These are phyloP conservation scores for Celastrina argiolus DNA, from an alignment of 2,888 invertebrate species.

Conservation along the genomic window DNA sequence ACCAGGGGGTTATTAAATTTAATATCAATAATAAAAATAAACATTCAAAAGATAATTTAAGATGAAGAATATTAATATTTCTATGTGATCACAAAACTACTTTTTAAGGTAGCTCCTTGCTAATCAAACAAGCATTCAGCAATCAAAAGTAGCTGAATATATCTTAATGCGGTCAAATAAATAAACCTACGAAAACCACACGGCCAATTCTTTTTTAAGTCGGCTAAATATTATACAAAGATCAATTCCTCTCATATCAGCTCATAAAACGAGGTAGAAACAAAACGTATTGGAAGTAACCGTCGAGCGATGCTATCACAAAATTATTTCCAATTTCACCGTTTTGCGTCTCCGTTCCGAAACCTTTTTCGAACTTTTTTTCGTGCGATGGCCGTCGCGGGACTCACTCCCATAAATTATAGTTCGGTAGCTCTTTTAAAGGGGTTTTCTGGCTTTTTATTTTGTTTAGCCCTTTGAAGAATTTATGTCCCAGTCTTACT, in stretches of 20 bases:
- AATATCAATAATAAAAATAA: no score
- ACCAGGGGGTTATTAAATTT: no score
- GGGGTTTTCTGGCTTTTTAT: conserved; percentile 63
- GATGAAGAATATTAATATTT: no score
- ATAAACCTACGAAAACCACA: not conserved
- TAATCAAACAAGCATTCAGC: no score
- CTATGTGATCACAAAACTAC: no score
- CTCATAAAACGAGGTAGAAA: conserved; percentile 34
- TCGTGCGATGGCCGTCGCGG: conserved; percentile 59
- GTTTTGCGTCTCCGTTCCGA: conserved; percentile 64
- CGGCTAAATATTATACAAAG: conserved; percentile 14
- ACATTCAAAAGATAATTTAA: no score
- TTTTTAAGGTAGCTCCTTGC: no score
- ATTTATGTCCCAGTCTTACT: conserved; percentile 76
- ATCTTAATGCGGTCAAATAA: not conserved
- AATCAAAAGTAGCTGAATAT: not conserved
- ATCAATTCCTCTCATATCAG: conserved; percentile 20
- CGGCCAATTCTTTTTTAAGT: not conserved
- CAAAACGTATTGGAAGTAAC: conserved; percentile 70
- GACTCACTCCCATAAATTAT: conserved; percentile 71
- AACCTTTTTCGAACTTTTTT: conserved; percentile 52
- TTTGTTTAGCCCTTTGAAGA: conserved; percentile 74
- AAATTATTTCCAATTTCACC: conserved; percentile 78
- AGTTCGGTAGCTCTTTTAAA: conserved; percentile 77
- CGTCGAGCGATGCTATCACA: conserved; percentile 70